Evolutionary conservation across 2,888 invertebrate species (phyloP).

Genomic region (Colostygia pectinataria): DNA sequence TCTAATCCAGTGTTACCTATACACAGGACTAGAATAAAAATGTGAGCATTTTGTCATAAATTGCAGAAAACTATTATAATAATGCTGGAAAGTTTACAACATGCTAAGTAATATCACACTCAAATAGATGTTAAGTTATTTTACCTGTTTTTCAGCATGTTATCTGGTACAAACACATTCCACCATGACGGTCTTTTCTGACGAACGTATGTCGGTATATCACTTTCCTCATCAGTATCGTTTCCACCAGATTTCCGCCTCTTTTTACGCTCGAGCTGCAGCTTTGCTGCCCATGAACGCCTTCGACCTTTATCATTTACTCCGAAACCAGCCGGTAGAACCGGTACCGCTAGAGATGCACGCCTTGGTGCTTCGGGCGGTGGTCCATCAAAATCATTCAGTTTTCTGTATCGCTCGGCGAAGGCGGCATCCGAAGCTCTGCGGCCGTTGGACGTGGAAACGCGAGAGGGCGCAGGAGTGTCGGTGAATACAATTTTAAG

Average conservation of each 20-base stretch:
- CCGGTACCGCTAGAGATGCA: conserved; percentile 71
- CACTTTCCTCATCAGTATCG: conserved; percentile 72
- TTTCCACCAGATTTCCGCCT: conserved; percentile 80
- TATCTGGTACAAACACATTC: conserved; percentile 93
- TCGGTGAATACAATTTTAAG: conserved; percentile 45
- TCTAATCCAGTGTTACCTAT: conserved; percentile 59
- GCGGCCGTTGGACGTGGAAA: conserved; percentile 63
- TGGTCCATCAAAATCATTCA: conserved; percentile 71
- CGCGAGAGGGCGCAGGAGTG: conserved; percentile 50
- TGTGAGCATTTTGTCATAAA: conserved; percentile 10
- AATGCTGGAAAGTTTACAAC: too few relatives aligned
- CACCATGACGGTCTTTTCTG: conserved; percentile 94
- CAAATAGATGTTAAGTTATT: background rate
- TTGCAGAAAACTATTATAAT: conserved; percentile 6
- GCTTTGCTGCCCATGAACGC: conserved; percentile 84
- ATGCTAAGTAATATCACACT: too few relatives aligned
- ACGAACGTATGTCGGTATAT: conserved; percentile 74
- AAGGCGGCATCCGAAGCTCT: conserved; percentile 76
- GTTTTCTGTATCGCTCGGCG: conserved; percentile 72
- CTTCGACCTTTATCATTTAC: conserved; percentile 81
- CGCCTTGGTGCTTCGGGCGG: conserved; percentile 71
- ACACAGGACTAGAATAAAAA: too few relatives aligned
- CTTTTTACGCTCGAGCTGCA: conserved; percentile 80
- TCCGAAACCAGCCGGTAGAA: conserved; percentile 58
- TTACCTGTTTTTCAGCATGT: conserved; percentile 87